These are phyloP conservation scores for Epinotia nisella DNA, from an alignment of 2,888 invertebrate genomes.

Conservation along the genomic window DNA sequence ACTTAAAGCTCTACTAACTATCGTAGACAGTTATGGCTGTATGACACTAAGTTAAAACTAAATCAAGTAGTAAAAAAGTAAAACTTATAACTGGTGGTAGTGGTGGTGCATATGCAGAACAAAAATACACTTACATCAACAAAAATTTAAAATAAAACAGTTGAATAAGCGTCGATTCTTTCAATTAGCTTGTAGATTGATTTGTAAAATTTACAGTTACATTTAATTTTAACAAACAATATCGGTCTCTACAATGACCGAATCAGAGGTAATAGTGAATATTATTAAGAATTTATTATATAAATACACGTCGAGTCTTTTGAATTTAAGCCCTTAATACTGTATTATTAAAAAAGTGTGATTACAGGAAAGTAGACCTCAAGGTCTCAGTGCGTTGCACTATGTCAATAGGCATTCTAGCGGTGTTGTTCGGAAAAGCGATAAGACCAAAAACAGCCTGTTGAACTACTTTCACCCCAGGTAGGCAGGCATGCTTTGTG, in stretches of 20 bases:
- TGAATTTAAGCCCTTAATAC: background rate
- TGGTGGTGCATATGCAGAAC: slow-evolving; percentile 8
- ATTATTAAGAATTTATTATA: too few relatives aligned
- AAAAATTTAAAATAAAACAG: slow-evolving; percentile 29
- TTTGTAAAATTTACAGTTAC: background rate
- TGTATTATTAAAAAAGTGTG: background rate
- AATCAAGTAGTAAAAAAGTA: background rate
- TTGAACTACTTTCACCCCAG: slow-evolving; percentile 45
- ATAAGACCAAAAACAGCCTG: slow-evolving; percentile 40
- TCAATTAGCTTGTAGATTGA: background rate
- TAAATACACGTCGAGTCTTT: background rate
- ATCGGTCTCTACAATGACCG: slow-evolving; percentile 19
- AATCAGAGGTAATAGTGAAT: slow-evolving; percentile 18
- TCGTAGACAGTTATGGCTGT: background rate
- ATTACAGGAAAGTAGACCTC: slow-evolving; percentile 32
- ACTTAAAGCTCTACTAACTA: background rate
- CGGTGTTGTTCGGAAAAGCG: slow-evolving; percentile 6
- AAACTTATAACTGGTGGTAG: background rate
- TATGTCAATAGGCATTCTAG: slow-evolving; percentile 17
- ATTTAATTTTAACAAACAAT: background rate
- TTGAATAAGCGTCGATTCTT: slow-evolving; percentile 7
- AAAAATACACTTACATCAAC: slow-evolving; percentile 14
- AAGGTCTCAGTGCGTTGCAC: slow-evolving; percentile 28
- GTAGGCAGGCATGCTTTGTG: slow-evolving; percentile 14
- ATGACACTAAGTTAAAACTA: background rate